Conservation (phyloP, 2,797 vertebrate species). For the Eospalax fontanierii region DNA sequence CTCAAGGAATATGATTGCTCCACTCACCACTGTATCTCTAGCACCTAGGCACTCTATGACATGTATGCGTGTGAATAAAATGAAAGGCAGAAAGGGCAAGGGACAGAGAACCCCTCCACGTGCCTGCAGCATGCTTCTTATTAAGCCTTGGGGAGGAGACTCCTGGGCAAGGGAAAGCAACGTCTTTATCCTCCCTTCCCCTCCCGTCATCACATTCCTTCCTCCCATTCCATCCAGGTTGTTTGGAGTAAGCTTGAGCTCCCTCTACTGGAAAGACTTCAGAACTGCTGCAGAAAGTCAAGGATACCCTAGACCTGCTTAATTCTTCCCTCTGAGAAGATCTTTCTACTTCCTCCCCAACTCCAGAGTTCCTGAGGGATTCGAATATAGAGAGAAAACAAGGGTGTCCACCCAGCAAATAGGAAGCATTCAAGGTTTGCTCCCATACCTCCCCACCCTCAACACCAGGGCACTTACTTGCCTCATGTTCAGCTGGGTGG, state of each 20-base stretch:
- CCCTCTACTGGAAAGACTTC: slow-evolving; percentile 77
- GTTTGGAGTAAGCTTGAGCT: slow-evolving; percentile 66
- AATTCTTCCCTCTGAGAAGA: not conserved
- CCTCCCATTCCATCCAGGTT: not conserved
- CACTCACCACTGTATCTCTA: slow-evolving; percentile 24
- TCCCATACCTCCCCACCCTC: not conserved
- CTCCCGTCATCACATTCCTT: not conserved
- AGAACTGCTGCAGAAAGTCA: not conserved
- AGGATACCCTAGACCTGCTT: not conserved
- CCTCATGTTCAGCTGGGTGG: slow-evolving; percentile 72
- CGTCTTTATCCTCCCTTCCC: not conserved
- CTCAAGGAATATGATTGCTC: not conserved
- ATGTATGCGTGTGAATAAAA: slow-evolving; percentile 38
- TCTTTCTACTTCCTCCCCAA: not conserved
- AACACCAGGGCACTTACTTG: not conserved
- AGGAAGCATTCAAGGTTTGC: slow-evolving; percentile 8
- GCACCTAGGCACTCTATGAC: slow-evolving; percentile 20
- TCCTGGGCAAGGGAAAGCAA: not conserved
- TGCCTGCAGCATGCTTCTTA: slow-evolving; percentile 26
- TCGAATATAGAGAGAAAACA: slow-evolving; percentile 34
- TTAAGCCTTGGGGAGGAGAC: not conserved
- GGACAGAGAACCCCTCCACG: not conserved
- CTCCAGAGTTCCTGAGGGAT: not conserved
- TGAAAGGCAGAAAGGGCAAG: slow-evolving; percentile 41
- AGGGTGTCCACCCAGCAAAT: not conserved